A percentile compares a stretch with the other conserved stretches of the same genome.
phyloP scores from a whole-genome alignment of 2,888 invertebrate genomes.

The Strigamia transsilvanica region DNA sequence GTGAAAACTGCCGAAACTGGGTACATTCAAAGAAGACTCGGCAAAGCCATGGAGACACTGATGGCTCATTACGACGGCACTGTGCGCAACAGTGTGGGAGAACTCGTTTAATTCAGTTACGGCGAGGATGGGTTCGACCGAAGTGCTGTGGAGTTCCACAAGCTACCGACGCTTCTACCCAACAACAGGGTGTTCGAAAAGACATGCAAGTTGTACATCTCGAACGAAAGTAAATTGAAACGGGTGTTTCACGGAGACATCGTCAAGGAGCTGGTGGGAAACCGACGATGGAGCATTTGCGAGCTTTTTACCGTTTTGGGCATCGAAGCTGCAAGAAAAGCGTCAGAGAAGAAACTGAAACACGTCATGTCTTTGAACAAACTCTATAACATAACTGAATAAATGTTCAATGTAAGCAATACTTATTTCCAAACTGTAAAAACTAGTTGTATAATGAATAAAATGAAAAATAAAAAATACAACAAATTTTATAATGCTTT shows the following conservation, averaged over 20 bases:
- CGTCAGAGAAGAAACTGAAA: constrained; percentile 99
- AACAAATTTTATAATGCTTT: too few relatives aligned
- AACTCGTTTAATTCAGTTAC: constrained; percentile 93
- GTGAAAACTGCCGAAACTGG: constrained; percentile 99
- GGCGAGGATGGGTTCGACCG: constrained; percentile 99
- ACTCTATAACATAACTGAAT: too few relatives aligned
- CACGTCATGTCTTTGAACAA: constrained; percentile 98
- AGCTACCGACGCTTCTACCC: constrained; percentile 91
- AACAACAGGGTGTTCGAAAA: constrained; percentile 95
- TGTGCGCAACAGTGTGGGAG: constrained; percentile 94
- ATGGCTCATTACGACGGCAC: constrained; percentile 99
- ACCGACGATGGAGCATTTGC: too few relatives aligned
- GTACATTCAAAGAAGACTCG: constrained; percentile 98
- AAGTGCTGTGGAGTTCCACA: constrained; percentile 95
- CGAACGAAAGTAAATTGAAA: constrained; percentile 90
- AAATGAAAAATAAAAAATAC: too few relatives aligned
- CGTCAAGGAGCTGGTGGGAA: constrained; percentile 89
- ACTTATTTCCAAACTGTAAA: too few relatives aligned
- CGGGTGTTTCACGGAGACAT: constrained; percentile 93
- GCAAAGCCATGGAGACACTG: constrained; percentile 99
- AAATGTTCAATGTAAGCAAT: too few relatives aligned
- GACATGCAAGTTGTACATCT: constrained; percentile 94
- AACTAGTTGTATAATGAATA: too few relatives aligned
- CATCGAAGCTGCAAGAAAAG: constrained; percentile 98
- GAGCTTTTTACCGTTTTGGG: constrained; percentile 96